Conservation (phyloP, 2,113 vertebrate genomes). For the Chrysemys picta region DNA sequence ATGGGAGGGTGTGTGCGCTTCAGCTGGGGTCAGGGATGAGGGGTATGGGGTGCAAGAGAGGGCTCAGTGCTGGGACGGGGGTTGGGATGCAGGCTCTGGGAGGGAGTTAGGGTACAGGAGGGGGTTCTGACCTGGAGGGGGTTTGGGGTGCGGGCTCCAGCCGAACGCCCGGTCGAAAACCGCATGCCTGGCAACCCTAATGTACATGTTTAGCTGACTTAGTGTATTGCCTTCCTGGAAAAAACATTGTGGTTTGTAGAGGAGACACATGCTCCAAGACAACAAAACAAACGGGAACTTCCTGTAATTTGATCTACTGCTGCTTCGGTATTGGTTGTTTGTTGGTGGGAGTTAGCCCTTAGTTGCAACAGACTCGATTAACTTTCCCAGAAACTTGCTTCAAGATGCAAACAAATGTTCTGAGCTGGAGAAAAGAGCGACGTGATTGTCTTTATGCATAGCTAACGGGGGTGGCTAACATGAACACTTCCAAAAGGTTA, state of each 20-base stretch:
- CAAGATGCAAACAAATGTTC: slow-evolving; percentile 46
- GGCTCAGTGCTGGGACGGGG: too few species aligned
- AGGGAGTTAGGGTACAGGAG: too few species aligned
- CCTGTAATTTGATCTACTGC: slow-evolving; percentile 34
- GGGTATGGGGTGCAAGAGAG: too few species aligned
- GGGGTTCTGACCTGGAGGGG: too few species aligned
- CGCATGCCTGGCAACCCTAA: background rate
- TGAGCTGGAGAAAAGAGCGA: background rate
- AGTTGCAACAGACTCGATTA: slow-evolving; percentile 26
- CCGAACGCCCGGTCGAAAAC: too few species aligned
- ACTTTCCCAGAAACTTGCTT: slow-evolving; percentile 62
- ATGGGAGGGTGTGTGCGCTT: too few species aligned
- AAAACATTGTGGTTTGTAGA: background rate
- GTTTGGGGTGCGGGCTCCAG: too few species aligned
- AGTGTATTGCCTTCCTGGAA: background rate
- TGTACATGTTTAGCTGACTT: background rate
- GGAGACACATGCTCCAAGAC: slow-evolving; percentile 19
- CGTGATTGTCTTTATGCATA: slow-evolving; percentile 2
- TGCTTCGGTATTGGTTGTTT: background rate
- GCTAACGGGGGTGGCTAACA: background rate
- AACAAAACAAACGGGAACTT: background rate
- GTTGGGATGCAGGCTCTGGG: too few species aligned
- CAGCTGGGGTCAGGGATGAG: too few species aligned
- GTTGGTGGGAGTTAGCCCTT: slow-evolving; percentile 28
- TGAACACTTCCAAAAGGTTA: slow-evolving; percentile 12